Evolutionary conservation across 1,140 invertebrate species (phyloP), one percentile per base, ranked within the genome.

Genomic region (Druon quercuslanigerum): DNA sequence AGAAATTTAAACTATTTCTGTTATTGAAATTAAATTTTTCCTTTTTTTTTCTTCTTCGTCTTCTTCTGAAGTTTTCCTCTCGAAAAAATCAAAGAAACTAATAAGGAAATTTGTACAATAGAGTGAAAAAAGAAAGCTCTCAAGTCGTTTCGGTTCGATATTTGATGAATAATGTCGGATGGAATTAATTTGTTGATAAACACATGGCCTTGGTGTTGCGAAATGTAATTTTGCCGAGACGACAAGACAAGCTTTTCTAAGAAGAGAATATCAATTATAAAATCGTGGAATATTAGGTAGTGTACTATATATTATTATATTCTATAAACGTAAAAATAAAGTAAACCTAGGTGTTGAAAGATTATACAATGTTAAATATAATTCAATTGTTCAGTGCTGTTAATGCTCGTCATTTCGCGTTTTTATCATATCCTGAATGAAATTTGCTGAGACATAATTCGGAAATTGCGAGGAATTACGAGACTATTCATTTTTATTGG

Each of bases 281-380:
- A 87, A 86, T 86, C 85, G 79, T 87, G 84, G 82, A 91, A 86
- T 91, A 91, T 89, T 90, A 90, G 86, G 83, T 88, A 89, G 87
- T 91, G 87, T 90, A 91, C 81, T 84, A 88, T 90, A 89, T 79
- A 84, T 85, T 83, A 25, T 25, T 25, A 82, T 85, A 80, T 82
- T 88, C 87, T 88, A 82, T 90, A 87, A 86, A 87, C 77, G 80
- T 81, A 83, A 86, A 83, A 86, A 82, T 2, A 82, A 79, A 78
- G 75, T 83, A 87, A 87, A 84, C 79, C 85, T 88, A 90, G 80
- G 76, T 82, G 85, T 90, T 91, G 86, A 85, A 85, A 82, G 70
- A 66, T 83, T 85, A 84, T 84, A 85, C 76, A 75, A 78, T 86
- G 80, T 83, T 84, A 83, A 33, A 85, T 81, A 83, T 76, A 82